Evolutionary conservation across 2,113 vertebrate species (phyloP), one percentile per base, ranked within the genome.

Genomic region (Hemiscyllium ocellatum): DNA sequence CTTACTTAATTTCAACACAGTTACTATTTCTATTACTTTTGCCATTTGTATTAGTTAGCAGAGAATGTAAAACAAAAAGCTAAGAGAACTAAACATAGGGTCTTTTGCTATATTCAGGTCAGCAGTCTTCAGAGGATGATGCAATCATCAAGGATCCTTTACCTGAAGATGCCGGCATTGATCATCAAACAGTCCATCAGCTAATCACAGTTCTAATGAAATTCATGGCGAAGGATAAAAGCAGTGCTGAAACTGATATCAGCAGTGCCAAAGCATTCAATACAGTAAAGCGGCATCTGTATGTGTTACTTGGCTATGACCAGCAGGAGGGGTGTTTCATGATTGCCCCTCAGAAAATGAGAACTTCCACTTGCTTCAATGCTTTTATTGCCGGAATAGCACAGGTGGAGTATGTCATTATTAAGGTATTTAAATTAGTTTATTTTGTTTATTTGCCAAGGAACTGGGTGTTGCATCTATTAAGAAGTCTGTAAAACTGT

Each of bases 261-360:
- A 98, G 98, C 97, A 99, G 99, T 0, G 99, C 99, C 26, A 99
- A 99, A 97, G 99, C 99, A 95, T 99, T 99, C 97, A 99, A 99
- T 97, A 99, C 99, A 0, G 99, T 99, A 96, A 99, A 99, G 97
- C 97, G 99, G 42, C 99, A 99, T 96, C 97, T 99, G 42, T 99
- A 99, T 0, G 98, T 99, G 95, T 97, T 99, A 96, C 98, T 99
- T 17, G 99, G 99, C 95, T 99, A 98, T 0, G 99, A 99, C 96
- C 99, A 99, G 91, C 99, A 99, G 97, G 99, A 99, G 96, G 99
- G 99, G 37, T 99, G 99, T 97, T 99, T 99, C 97, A 99, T 99
- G 98, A 99, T 99, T 56, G 99, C 99, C 0, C 99, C 99, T 26
- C 99, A 99, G 96, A 99, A 99, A 97, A 99, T 99, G 99, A 98